Evolutionary conservation across 2,797 vertebrate genomes (phyloP).

Genomic region (Diceros bicornis): DNA sequence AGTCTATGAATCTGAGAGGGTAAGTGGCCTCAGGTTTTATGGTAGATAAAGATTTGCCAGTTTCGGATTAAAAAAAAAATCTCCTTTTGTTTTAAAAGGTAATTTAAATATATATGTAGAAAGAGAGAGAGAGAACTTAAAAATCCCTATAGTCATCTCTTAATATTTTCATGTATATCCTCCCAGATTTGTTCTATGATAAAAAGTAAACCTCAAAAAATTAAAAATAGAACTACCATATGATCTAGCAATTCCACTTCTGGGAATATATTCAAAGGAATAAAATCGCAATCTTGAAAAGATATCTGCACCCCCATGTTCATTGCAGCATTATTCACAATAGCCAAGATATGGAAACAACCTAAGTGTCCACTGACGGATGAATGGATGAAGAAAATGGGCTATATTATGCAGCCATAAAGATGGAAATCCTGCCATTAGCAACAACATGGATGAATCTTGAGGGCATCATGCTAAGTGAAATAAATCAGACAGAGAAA

Average conservation of each 20-base stretch:
- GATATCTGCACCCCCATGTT: neutral
- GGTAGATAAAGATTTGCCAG: neutral
- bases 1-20: neutral
- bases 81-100: neutral
- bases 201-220: constrained; percentile 48
- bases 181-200: neutral
- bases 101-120: neutral
- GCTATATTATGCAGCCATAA: neutral
- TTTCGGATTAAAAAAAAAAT: neutral
- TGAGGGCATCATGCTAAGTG: neutral
- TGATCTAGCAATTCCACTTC: neutral
- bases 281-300: neutral
- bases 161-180: neutral
- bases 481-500: constrained; percentile 31
- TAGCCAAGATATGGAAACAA: neutral
- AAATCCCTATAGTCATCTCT: neutral
- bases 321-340: neutral
- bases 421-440: neutral
- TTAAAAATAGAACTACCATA: neutral
- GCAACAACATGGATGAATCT: neutral
- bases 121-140: neutral
- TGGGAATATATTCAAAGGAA: neutral
- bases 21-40: neutral
- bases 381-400: neutral
- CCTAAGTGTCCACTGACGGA: neutral